phyloP scores from a whole-genome alignment of 2,888 invertebrate species.

The Monochamus alternatus region DNA sequence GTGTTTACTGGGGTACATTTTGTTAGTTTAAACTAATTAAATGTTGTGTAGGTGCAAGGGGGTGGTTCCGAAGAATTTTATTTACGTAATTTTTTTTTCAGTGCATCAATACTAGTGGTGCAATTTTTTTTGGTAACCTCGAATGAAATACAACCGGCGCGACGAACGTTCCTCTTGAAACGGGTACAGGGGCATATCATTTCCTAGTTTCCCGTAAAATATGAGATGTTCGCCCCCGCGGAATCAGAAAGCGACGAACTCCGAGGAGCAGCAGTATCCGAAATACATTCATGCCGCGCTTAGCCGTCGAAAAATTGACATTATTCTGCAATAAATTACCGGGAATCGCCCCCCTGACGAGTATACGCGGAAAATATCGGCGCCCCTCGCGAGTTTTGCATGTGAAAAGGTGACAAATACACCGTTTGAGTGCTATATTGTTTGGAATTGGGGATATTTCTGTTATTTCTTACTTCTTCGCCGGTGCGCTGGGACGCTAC shows the following conservation, averaged over 20 bases:
- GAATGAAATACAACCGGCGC: not conserved
- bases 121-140: not conserved
- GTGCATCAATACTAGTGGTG: too few relatives aligned
- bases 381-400: conserved; percentile 63
- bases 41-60: too few relatives aligned
- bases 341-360: conserved; percentile 67
- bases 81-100: too few relatives aligned
- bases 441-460: conserved; percentile 62
- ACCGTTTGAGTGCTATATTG: conserved; percentile 66
- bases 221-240: conserved; percentile 42
- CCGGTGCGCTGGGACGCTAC: conserved; percentile 13
- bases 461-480: conserved; percentile 32
- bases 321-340: conserved; percentile 69
- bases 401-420: conserved; percentile 68
- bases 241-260: conserved; percentile 31
- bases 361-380: conserved; percentile 65
- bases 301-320: conserved; percentile 66
- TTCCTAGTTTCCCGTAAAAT: conserved; percentile 41
- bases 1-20: too few relatives aligned
- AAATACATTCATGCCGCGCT: conserved; percentile 51
- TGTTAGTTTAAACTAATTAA: too few relatives aligned
- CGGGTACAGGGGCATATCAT: conserved; percentile 25
- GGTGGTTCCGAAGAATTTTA: too few relatives aligned
- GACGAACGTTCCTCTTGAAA: not conserved
- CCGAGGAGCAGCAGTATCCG: conserved; percentile 40